These are phyloP conservation scores for Melanotaenia maccullochi DNA, from an alignment of 2,797 vertebrate species.

Conservation along the genomic window DNA sequence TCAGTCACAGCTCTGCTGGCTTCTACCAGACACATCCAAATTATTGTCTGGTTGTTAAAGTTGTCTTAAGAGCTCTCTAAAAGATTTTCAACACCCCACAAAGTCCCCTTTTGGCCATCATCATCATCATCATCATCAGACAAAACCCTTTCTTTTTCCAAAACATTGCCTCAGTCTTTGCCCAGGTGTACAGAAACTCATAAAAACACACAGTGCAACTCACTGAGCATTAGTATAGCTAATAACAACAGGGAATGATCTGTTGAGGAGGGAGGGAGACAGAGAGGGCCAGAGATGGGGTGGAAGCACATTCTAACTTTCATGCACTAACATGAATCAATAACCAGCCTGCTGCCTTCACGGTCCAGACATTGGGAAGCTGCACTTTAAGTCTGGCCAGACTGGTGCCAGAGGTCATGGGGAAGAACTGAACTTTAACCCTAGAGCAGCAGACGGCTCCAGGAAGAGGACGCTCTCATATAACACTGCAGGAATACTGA, in stretches of 20 bases:
- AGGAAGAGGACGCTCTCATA: slow-evolving; percentile 43
- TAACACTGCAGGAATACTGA: slow-evolving; percentile 32
- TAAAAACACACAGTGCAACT: slow-evolving; percentile 59
- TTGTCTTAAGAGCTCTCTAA: slow-evolving; percentile 63
- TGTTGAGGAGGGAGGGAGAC: slow-evolving; percentile 28
- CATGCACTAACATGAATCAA: slow-evolving; percentile 83
- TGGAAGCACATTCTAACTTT: slow-evolving; percentile 72
- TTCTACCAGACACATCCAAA: slow-evolving; percentile 59
- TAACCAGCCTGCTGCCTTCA: slow-evolving; percentile 72
- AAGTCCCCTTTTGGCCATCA: slow-evolving; percentile 60
- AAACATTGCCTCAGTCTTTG: slow-evolving; percentile 65
- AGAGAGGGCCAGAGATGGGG: slow-evolving; percentile 34
- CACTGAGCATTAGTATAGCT: slow-evolving; percentile 60
- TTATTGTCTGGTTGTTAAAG: slow-evolving; percentile 61
- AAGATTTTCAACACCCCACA: slow-evolving; percentile 62
- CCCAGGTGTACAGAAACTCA: slow-evolving; percentile 48
- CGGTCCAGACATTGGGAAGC: slow-evolving; percentile 59
- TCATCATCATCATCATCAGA: slow-evolving; percentile 68
- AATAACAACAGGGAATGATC: slow-evolving; percentile 72
- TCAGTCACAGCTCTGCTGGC: slow-evolving; percentile 70
- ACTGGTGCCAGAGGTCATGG: slow-evolving; percentile 67
- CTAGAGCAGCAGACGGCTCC: slow-evolving; percentile 58
- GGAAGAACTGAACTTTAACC: slow-evolving; percentile 70
- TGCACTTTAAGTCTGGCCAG: slow-evolving; percentile 57
- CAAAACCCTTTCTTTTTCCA: slow-evolving; percentile 66